A percentile compares a stretch with the other conserved stretches of the same genome.
phyloP scores from a whole-genome alignment of 2,113 vertebrate species.

The Microtus ochrogaster region DNA sequence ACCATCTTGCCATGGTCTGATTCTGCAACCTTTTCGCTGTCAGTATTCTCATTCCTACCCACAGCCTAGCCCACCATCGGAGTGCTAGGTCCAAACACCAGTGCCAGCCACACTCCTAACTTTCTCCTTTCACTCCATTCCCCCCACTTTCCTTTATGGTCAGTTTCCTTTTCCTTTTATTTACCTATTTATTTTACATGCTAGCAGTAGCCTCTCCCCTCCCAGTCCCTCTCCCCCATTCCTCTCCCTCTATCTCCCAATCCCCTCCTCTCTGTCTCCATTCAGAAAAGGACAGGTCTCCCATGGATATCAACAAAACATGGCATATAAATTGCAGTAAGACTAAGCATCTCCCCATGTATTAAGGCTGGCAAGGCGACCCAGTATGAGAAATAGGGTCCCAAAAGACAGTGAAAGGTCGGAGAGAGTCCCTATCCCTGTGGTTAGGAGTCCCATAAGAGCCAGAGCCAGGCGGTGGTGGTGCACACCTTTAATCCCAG shows the following conservation, averaged over 20 bases:
- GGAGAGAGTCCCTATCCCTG: background rate
- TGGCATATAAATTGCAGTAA: background rate
- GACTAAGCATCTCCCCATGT: background rate
- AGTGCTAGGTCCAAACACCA: background rate
- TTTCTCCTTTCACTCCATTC: background rate
- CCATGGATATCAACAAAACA: background rate
- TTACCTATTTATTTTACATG: background rate
- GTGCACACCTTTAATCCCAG: too few relatives aligned
- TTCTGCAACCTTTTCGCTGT: background rate
- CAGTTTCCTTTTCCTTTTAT: background rate
- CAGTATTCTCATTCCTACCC: background rate
- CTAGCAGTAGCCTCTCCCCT: background rate
- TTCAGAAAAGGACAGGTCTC: background rate
- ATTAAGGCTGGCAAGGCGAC: background rate
- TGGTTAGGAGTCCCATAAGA: background rate
- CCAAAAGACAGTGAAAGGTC: background rate
- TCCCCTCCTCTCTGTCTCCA: background rate
- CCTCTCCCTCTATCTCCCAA: background rate
- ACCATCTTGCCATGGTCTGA: background rate
- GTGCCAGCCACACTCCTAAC: background rate
- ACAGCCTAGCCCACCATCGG: background rate
- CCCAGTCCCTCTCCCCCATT: too few relatives aligned
- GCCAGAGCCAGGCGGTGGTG: too few relatives aligned
- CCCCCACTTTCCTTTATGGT: background rate
- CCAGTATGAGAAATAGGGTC: background rate